Evolutionary conservation across 2,888 invertebrate genomes (phyloP).

Genomic region (Rhimphoctona megacephalus): DNA sequence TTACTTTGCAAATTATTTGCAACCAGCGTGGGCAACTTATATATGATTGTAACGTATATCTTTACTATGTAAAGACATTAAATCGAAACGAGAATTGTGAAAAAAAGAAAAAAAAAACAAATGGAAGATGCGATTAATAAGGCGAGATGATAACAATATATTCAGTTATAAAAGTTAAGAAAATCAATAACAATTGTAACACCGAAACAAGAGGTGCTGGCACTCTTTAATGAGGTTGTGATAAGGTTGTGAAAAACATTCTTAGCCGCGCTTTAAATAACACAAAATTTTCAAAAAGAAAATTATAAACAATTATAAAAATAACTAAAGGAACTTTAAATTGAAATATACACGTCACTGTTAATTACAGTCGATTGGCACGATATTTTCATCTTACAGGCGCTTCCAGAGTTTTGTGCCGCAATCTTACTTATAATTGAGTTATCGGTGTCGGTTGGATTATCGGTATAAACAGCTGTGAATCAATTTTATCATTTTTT

Average conservation of each 20-base stretch:
- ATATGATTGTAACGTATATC: neutral
- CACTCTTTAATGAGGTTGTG: constrained; percentile 84
- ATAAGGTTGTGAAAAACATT: constrained; percentile 84
- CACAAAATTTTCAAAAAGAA: constrained; percentile 78
- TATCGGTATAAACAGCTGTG: neutral
- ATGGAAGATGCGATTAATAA: neutral
- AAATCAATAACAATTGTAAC: constrained; percentile 38
- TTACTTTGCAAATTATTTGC: constrained; percentile 15
- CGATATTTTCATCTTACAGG: constrained; percentile 20
- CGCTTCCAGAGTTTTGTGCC: neutral
- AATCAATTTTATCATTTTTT: neutral
- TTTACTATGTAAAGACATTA: neutral
- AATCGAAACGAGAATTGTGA: constrained; percentile 14
- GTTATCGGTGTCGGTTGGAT: too few relatives aligned
- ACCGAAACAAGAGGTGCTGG: constrained; percentile 68
- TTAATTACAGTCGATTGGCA: constrained; percentile 15
- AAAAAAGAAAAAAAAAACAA: too few relatives aligned
- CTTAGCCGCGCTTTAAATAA: constrained; percentile 82
- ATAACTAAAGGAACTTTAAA: constrained; percentile 28
- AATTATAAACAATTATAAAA: constrained; percentile 48
- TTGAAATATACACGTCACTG: constrained; percentile 43
- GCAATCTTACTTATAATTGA: too few relatives aligned
- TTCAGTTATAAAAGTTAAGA: constrained; percentile 44
- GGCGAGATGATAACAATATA: neutral
- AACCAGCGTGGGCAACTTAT: constrained; percentile 1